Percentiles rank a stretch among this genome's conserved stretches.
Conservation (phyloP, 2,113 vertebrate genomes). For the Ranitomeya imitator region DNA sequence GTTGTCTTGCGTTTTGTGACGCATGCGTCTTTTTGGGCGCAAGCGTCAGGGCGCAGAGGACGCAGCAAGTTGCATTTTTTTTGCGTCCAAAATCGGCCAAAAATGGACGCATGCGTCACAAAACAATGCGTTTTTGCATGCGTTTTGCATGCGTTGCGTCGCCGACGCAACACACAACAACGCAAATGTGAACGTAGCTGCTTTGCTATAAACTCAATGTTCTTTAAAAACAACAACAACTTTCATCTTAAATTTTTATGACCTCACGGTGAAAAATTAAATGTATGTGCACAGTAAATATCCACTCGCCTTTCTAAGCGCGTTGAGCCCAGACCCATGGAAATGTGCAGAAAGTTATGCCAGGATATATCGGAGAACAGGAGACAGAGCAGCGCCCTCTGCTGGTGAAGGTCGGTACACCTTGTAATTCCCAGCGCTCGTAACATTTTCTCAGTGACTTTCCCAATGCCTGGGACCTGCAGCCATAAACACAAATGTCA, state of each 20-base stretch:
- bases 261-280: background rate
- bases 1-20: no score
- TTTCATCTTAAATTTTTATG: background rate
- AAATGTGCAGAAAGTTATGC: constrained; percentile 87
- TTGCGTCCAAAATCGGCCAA: no score
- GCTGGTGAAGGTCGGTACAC: constrained; percentile 86
- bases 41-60: no score
- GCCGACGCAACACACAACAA: no score
- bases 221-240: no score
- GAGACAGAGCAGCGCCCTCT: constrained; percentile 87
- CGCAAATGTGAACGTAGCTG: no score
- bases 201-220: no score
- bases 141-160: no score
- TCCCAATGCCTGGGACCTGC: constrained; percentile 93
- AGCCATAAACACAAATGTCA: constrained; percentile 49
- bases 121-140: no score
- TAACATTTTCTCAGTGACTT: constrained; percentile 97
- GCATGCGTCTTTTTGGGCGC: no score
- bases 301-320: constrained; percentile 80
- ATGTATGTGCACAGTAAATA: background rate
- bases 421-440: constrained; percentile 83
- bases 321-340: constrained; percentile 88
- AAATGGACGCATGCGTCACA: no score
- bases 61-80: no score
- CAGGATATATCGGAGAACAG: constrained; percentile 90